Base-by-base conservation (phyloP, 2,888 invertebrate species). In the Acanthococcus lagerstroemiae region DNA sequence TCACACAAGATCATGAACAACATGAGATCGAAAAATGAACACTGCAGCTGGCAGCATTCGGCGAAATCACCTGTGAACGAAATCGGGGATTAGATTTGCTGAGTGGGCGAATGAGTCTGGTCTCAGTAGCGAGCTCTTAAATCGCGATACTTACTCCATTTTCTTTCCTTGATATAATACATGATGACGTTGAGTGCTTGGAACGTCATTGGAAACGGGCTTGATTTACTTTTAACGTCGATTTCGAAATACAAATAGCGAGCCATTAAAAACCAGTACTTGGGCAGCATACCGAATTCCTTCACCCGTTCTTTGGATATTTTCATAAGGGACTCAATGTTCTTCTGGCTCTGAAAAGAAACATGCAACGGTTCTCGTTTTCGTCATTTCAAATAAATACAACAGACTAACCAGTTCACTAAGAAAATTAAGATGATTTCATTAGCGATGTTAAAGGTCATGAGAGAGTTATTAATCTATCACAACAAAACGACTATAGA, bases 141-240 rank as follows among this genome's bases (percentile, higher is more conserved):
- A 37, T 37, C 15, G 19, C 19, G 46, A 45, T n/a, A 45, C 60
- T 48, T 60, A 60, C 60, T 48, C 60, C 60, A 60, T 19, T 2
- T 19, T 22, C 1, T 19, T 2, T 1, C 27, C 27, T 50, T 60
- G 9, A 48, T 26, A 2, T 30, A 46, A 1, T n/a, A 5, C 1
- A 60, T 21, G 5, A 60, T 2, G 1, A 19, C 2, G 19, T 19
- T 17, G 21, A 17, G 48, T 6, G 60, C 60, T 19, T 26, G 24
- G 25, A 60, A n/a, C 15, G 17, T 45, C 46, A 45, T 45, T 45
- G 19, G 4, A n/a, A 7, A 15, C 4, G 4, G 46, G 4, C 6
- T 7, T 45, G 15, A 17, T 5, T n/a, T 5, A 15, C 15, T 17
- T 45, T 45, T 15, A 19, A n/a, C n/a, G n/a, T 17, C 46, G 15